Evolutionary conservation across 2,113 vertebrate species (phyloP).

Genomic region (Vulpes lagopus): DNA sequence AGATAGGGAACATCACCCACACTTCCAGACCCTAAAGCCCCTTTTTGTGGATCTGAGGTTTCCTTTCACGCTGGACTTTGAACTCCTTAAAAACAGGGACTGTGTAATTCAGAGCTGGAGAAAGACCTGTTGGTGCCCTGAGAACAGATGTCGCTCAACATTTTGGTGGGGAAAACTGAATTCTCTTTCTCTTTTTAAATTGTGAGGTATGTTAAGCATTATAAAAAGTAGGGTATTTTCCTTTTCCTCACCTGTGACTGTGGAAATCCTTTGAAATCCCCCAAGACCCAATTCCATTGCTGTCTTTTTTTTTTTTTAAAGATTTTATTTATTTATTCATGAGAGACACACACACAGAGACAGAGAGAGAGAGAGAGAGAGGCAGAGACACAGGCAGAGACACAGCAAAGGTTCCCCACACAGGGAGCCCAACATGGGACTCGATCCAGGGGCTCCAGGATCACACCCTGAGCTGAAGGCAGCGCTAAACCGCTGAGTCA

Average conservation of each 20-base stretch:
- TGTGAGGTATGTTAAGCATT: slow-evolving; percentile 23
- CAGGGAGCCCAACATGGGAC: too few relatives aligned
- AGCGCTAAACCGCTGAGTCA: too few relatives aligned
- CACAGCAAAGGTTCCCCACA: too few relatives aligned
- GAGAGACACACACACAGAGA: too few relatives aligned
- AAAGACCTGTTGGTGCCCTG: not conserved
- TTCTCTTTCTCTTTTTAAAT: slow-evolving; percentile 9
- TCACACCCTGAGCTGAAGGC: too few relatives aligned
- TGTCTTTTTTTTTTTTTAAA: not conserved
- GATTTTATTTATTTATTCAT: too few relatives aligned
- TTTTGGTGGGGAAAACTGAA: not conserved
- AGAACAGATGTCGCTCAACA: not conserved
- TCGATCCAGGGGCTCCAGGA: too few relatives aligned
- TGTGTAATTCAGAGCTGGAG: slow-evolving; percentile 12
- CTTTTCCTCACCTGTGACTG: not conserved
- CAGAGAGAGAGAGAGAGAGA: too few relatives aligned
- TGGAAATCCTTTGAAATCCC: slow-evolving; percentile 33
- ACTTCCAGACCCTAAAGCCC: not conserved
- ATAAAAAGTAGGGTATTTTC: not conserved
- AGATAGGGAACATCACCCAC: slow-evolving; percentile 52
- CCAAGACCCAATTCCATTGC: not conserved
- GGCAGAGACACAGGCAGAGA: too few relatives aligned
- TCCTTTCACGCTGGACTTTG: not conserved
- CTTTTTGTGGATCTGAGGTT: slow-evolving; percentile 34
- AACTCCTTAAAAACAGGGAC: slow-evolving; percentile 43